Conservation (phyloP, 2,797 vertebrate genomes). For the Acestrorhynchus altus region DNA sequence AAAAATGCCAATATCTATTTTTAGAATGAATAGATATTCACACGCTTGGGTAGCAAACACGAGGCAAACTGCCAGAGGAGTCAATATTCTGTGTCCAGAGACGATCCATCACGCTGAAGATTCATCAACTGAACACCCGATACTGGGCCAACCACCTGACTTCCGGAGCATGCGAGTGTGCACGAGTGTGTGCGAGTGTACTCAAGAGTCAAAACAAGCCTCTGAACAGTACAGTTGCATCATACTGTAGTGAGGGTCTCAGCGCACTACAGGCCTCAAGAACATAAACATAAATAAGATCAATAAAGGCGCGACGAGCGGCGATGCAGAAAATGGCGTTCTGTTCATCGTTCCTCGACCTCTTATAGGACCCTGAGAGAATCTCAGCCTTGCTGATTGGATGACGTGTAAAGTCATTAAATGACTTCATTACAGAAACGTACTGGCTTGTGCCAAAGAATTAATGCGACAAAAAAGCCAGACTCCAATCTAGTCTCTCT, state of each 20-base stretch:
- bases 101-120: slow-evolving; percentile 54
- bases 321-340: background rate
- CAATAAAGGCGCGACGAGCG: background rate
- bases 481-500: slow-evolving; percentile 43
- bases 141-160: slow-evolving; percentile 16
- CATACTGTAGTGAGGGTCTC: slow-evolving; percentile 55
- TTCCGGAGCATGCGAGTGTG: background rate
- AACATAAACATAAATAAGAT: slow-evolving; percentile 28
- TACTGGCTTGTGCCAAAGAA: slow-evolving; percentile 34
- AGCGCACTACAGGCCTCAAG: slow-evolving; percentile 74
- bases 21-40: slow-evolving; percentile 34
- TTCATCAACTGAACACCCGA: slow-evolving; percentile 28
- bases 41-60: slow-evolving; percentile 35
- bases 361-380: background rate
- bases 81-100: slow-evolving; percentile 36
- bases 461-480: slow-evolving; percentile 31
- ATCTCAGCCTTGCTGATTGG: background rate
- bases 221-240: slow-evolving; percentile 10
- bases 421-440: slow-evolving; percentile 22
- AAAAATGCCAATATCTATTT: slow-evolving; percentile 45
- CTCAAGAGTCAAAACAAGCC: slow-evolving; percentile 5
- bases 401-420: slow-evolving; percentile 7
- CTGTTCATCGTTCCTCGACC: background rate
- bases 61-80: slow-evolving; percentile 19
- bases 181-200: slow-evolving; percentile 1